Evolutionary conservation across 2,888 invertebrate species (phyloP).

Genomic region (Aphrophora alni): DNA sequence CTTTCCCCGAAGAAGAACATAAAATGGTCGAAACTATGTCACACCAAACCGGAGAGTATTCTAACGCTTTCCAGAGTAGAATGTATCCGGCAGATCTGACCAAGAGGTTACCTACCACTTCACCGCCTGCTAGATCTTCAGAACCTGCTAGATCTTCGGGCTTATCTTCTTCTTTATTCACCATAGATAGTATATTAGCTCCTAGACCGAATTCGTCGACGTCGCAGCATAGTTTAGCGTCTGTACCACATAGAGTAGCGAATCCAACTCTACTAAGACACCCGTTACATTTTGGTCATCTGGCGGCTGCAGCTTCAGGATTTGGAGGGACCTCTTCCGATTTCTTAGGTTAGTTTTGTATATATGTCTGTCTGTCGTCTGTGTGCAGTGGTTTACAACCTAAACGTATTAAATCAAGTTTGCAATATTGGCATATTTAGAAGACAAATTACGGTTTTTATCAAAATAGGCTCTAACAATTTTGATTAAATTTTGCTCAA

Average conservation of each 20-base stretch:
- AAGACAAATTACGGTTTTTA: no score
- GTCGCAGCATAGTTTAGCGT: conserved; percentile 50
- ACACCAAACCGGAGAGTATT: background rate
- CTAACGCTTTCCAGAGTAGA: background rate
- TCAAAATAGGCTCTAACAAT: no score
- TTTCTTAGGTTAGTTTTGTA: conserved; percentile 75
- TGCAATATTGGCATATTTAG: no score
- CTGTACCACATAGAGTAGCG: conserved; percentile 26
- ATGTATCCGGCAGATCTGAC: conserved; percentile 12
- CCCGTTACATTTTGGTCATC: conserved; percentile 66
- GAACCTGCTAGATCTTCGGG: conserved; percentile 15
- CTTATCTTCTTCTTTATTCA: conserved; percentile 63
- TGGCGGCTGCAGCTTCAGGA: conserved; percentile 63
- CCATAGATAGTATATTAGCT: conserved; percentile 86
- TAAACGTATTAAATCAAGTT: no score
- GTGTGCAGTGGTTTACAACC: no score
- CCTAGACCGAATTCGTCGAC: conserved; percentile 59
- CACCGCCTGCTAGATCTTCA: background rate
- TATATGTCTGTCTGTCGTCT: no score
- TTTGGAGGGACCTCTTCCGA: conserved; percentile 71
- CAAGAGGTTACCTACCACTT: conserved; percentile 12
- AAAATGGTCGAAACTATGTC: background rate
- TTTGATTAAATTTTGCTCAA: no score
- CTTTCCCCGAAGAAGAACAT: background rate
- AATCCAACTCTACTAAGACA: conserved; percentile 60